These are phyloP conservation scores for Callimorpha dominula DNA, from an alignment of 2,888 invertebrate species.

Conservation along the genomic window DNA sequence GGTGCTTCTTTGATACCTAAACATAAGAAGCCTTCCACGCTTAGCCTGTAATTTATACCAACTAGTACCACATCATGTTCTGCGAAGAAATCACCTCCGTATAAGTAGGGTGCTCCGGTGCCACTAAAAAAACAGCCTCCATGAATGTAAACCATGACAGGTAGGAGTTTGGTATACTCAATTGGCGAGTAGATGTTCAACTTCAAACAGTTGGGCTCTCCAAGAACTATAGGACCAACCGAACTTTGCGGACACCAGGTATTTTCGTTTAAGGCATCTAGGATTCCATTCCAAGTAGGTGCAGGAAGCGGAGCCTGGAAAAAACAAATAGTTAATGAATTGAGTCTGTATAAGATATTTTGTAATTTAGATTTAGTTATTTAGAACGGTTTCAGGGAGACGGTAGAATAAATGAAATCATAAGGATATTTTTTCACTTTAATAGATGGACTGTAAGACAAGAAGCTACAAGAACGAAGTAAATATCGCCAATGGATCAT, in stretches of 20 bases:
- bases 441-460: too few relatives aligned
- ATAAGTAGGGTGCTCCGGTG: constrained; percentile 85
- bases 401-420: too few relatives aligned
- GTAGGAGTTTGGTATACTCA: constrained; percentile 59
- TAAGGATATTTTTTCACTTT: too few relatives aligned
- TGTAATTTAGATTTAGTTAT: too few relatives aligned
- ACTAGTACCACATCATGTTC: constrained; percentile 87
- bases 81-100: constrained; percentile 87
- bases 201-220: constrained; percentile 75
- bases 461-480: background rate
- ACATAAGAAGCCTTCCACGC: constrained; percentile 88
- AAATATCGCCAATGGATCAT: background rate
- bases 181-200: constrained; percentile 75
- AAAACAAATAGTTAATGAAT: background rate
- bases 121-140: constrained; percentile 88
- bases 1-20: constrained; percentile 88
- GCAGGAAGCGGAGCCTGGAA: constrained; percentile 80
- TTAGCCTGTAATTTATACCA: constrained; percentile 87
- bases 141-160: constrained; percentile 89
- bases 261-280: constrained; percentile 76
- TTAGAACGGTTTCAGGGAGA: too few relatives aligned
- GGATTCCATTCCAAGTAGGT: constrained; percentile 74
- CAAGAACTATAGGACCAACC: constrained; percentile 62
- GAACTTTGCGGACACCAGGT: constrained; percentile 75
- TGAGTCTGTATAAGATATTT: too few relatives aligned